Conservation (phyloP, 2,888 invertebrate species). For the Drosophila infuscata region DNA sequence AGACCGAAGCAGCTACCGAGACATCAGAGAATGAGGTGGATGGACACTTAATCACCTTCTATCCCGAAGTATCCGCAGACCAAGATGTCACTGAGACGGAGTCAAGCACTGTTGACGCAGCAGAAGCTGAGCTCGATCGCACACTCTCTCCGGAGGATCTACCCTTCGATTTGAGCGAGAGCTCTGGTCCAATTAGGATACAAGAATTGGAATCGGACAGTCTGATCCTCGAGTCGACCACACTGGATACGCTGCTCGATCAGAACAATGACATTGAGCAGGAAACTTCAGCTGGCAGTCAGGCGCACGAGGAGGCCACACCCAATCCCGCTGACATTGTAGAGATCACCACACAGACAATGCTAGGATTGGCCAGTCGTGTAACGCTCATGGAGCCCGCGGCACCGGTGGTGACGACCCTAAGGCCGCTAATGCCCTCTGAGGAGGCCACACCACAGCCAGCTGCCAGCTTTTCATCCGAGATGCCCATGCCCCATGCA, state of each 20-base stretch:
- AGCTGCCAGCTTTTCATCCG: constrained; percentile 27
- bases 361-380: constrained; percentile 84
- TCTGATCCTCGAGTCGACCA: constrained; percentile 81
- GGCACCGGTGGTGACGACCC: constrained; percentile 81
- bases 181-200: constrained; percentile 46
- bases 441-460: constrained; percentile 74
- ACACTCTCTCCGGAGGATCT: constrained; percentile 79
- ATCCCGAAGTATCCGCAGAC: constrained; percentile 59
- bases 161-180: constrained; percentile 78
- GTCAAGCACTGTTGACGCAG: constrained; percentile 11
- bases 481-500: constrained; percentile 21
- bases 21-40: constrained; percentile 25
- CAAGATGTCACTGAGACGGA: constrained; percentile 30
- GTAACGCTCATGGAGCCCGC: constrained; percentile 86
- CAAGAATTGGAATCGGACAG: constrained; percentile 82
- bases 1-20: constrained; percentile 33
- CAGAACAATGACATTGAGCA: constrained; percentile 55
- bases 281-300: constrained; percentile 21
- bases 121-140: constrained; percentile 46
- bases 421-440: constrained; percentile 73
- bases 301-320: constrained; percentile 62
- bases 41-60: constrained; percentile 66
- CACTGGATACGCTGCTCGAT: constrained; percentile 46
- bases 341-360: constrained; percentile 84
- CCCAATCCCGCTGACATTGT: constrained; percentile 80